Evolutionary conservation across 2,797 vertebrate species (phyloP).

Genomic region (Triplophysa bombifrons): DNA sequence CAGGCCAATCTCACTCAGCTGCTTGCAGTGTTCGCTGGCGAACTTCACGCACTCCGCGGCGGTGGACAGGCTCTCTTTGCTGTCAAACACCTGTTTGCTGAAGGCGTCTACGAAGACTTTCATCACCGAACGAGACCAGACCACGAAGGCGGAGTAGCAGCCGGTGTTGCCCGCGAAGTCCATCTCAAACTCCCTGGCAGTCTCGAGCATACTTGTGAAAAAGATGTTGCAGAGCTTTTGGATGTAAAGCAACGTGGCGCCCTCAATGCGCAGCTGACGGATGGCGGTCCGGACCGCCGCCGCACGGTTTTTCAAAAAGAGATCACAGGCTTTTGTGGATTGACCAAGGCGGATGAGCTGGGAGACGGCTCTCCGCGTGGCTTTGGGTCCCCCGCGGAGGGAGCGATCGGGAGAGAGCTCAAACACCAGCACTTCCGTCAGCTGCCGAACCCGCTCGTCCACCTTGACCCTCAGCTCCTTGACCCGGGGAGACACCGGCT

Average conservation of each 20-base stretch:
- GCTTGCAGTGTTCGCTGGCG: slow-evolving; percentile 94
- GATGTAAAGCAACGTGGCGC: slow-evolving; percentile 95
- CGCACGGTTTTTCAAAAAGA: slow-evolving; percentile 92
- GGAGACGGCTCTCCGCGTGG: slow-evolving; percentile 91
- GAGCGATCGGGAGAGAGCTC: slow-evolving; percentile 95
- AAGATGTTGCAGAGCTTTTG: slow-evolving; percentile 98
- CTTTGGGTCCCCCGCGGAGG: slow-evolving; percentile 89
- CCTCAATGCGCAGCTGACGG: slow-evolving; percentile 95
- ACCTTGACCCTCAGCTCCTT: slow-evolving; percentile 87
- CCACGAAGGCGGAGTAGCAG: slow-evolving; percentile 96
- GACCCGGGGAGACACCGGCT: slow-evolving; percentile 82
- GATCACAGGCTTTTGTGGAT: slow-evolving; percentile 95
- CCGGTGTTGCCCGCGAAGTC: slow-evolving; percentile 93
- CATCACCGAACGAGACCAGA: slow-evolving; percentile 92
- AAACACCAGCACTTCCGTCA: slow-evolving; percentile 94
- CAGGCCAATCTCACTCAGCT: slow-evolving; percentile 93
- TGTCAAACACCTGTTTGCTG: slow-evolving; percentile 97
- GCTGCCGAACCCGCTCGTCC: slow-evolving; percentile 89
- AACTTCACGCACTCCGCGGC: slow-evolving; percentile 96
- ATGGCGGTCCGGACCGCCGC: slow-evolving; percentile 93
- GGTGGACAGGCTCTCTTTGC: slow-evolving; percentile 95
- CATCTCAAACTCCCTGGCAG: slow-evolving; percentile 92
- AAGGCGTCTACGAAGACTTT: slow-evolving; percentile 96
- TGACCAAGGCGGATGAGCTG: slow-evolving; percentile 95
- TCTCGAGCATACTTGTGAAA: slow-evolving; percentile 96